Evolutionary conservation across 2,797 vertebrate species (phyloP).

Genomic region (Naso thynnoides): DNA sequence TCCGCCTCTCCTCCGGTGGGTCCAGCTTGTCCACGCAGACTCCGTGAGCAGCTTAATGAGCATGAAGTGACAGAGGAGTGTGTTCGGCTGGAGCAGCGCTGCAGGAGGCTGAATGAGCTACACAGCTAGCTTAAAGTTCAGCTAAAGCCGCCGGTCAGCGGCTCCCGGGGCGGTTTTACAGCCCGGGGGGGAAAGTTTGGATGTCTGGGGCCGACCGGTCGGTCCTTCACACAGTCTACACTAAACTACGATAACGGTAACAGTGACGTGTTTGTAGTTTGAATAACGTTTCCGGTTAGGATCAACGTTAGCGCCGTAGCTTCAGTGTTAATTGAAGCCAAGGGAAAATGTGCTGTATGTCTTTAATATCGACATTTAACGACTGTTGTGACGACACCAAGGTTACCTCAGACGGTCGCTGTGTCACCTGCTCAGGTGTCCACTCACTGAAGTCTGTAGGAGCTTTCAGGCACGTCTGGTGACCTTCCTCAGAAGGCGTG

Average conservation of each 20-base stretch:
- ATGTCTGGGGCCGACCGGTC: not conserved
- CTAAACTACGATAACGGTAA: not conserved
- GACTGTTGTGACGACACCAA: too few species aligned
- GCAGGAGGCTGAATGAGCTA: not conserved
- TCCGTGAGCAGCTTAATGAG: rapidly evolving
- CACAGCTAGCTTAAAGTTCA: not conserved
- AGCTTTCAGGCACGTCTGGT: too few species aligned
- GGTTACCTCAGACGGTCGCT: too few species aligned
- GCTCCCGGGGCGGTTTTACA: not conserved
- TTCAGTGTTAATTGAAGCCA: not conserved
- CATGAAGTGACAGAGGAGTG: rapidly evolving
- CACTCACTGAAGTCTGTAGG: too few species aligned
- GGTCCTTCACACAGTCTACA: not conserved
- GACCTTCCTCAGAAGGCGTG: too few species aligned
- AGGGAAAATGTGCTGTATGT: too few species aligned
- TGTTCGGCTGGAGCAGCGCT: not conserved
- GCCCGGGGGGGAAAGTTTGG: too few species aligned
- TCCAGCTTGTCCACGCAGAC: rapidly evolving
- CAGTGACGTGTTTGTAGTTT: not conserved
- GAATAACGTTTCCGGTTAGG: too few species aligned
- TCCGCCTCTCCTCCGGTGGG: rapidly evolving
- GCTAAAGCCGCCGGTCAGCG: not conserved
- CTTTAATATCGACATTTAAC: too few species aligned
- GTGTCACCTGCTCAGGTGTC: too few species aligned
- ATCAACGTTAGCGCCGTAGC: not conserved